Evolutionary conservation across 1,140 invertebrate species (phyloP), one percentile per base, ranked within the genome.

Genomic region (Chelonus insularis): DNA sequence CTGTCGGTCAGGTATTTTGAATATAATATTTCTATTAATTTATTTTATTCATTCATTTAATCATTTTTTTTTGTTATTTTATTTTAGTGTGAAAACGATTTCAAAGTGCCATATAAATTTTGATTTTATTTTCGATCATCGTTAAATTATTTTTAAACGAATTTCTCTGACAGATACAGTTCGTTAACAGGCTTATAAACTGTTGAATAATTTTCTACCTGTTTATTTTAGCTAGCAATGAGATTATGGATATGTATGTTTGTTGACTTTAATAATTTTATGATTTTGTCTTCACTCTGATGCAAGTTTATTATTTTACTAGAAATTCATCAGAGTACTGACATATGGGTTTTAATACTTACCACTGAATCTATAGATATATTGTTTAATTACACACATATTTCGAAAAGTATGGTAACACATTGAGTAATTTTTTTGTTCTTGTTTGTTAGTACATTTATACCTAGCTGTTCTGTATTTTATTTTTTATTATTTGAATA

Each of bases 381-480:
- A 59, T 67, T 69, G 68, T 69, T 71, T 68, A 70, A 59, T 73
- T 70, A 76, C 67, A 71, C 68, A 73, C 71, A 71, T 69, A 74
- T 69, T 69, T 67, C 62, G 66, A 65, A 64, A 69, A 68, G 43
- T 71, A 63, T 61, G 43, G 62, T 74, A 72, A 73, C 68, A 72
- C 68, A 72, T 70, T 68, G 14, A 32, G 16, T 29, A 29, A 63
- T 67, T 68, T 68, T 62, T 68, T 67, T 67, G 48, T 67, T 60
- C 20, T 51, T 59, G 12, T 16, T 45, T 5, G 4, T 34, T 9
- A 34, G 29, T 5, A 34, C 9, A 34, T 34, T 5, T 34, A 5
- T 34, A 34, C 9, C 4, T 5, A 34, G 9, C 29, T 34, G 29
- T 34, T 34, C 4, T 34, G 29, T 34, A 16, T 56, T 57, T 34